Conservation (phyloP, 2,888 invertebrate species). For the Phytoseiulus persimilis region DNA sequence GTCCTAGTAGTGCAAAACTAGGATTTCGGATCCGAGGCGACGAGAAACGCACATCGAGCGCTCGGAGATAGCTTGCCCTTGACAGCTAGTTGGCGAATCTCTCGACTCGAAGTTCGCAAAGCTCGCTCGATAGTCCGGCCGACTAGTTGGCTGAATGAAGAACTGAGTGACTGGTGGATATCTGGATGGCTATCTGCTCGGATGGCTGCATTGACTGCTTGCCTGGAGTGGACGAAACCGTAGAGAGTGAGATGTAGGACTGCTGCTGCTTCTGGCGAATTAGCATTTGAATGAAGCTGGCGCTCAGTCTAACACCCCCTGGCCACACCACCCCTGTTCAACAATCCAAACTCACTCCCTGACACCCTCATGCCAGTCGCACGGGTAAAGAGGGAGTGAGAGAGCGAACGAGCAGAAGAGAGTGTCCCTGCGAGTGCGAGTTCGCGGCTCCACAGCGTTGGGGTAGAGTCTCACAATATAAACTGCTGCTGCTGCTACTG, state of each 20-base stretch:
- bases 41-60: too few species aligned
- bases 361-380: background rate
- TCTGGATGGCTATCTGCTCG: background rate
- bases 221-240: background rate
- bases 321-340: background rate
- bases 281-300: slow-evolving; percentile 37
- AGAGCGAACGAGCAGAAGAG: background rate
- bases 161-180: background rate
- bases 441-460: background rate
- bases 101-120: background rate
- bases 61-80: background rate
- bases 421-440: background rate
- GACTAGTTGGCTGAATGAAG: background rate
- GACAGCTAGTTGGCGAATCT: background rate
- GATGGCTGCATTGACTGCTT: background rate
- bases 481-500: too few species aligned
- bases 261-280: background rate
- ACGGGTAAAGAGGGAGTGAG: background rate
- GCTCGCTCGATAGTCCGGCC: background rate
- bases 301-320: background rate
- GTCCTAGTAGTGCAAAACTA: too few species aligned
- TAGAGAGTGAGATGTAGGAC: slow-evolving; percentile 20
- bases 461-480: background rate
- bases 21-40: too few species aligned
- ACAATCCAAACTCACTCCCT: slow-evolving; percentile 5